phyloP scores from a whole-genome alignment of 2,113 vertebrate species.

The Corydoras maculifer region DNA sequence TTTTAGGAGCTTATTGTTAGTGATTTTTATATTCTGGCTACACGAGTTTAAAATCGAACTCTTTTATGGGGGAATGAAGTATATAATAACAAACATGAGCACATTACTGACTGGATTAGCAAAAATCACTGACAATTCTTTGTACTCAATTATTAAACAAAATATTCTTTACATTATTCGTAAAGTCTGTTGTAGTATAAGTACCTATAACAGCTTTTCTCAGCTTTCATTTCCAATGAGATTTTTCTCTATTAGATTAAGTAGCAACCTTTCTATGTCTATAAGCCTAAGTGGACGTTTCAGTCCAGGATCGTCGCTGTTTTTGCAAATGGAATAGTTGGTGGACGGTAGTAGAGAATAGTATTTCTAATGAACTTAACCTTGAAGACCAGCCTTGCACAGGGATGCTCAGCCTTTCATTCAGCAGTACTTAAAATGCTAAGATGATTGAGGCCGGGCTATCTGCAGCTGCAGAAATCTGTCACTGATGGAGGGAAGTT shows the following conservation, averaged over 20 bases:
- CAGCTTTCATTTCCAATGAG: no score
- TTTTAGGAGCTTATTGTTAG: no score
- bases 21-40: no score
- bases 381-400: conserved; percentile 16
- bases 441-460: conserved; percentile 38
- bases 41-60: no score
- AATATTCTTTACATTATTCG: no score
- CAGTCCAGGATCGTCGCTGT: not conserved
- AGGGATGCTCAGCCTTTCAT: conserved; percentile 37
- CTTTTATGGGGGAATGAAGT: no score
- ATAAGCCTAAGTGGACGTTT: conserved; percentile 9
- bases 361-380: conserved; percentile 43
- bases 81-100: no score
- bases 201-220: no score
- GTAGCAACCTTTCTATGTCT: conserved; percentile 7
- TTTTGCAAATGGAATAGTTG: conserved; percentile 29
- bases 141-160: no score
- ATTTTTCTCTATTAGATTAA: not conserved
- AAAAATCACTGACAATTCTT: no score
- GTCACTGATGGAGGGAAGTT: conserved; percentile 16
- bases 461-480: conserved; percentile 41
- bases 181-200: no score
- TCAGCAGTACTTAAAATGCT: conserved; percentile 29
- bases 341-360: conserved; percentile 31
- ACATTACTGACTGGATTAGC: no score